Evolutionary conservation across 2,888 invertebrate species (phyloP).

Genomic region (Habrosyne pyritoides): DNA sequence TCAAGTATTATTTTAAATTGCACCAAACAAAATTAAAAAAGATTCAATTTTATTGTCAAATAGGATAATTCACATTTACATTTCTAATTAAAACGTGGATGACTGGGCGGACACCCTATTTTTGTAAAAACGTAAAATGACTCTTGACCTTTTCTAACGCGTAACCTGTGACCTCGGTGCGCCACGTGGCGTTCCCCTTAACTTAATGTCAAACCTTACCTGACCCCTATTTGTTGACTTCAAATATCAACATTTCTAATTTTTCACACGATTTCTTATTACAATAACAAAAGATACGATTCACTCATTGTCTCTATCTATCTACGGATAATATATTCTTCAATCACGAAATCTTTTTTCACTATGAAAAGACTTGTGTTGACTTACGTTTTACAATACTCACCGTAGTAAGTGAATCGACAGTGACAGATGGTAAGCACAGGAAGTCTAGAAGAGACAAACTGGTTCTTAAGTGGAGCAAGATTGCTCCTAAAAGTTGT

Average conservation of each 20-base stretch:
- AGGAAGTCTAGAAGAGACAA: no score
- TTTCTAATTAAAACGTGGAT: conserved; percentile 38
- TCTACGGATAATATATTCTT: background rate
- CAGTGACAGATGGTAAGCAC: no score
- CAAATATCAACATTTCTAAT: conserved; percentile 47
- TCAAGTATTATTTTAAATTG: background rate
- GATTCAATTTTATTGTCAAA: background rate
- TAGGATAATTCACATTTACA: conserved; percentile 2
- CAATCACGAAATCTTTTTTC: background rate
- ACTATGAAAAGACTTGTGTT: background rate
- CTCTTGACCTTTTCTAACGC: conserved; percentile 59
- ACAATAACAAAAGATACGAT: background rate
- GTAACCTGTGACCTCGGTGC: conserved; percentile 74
- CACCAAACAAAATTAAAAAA: background rate
- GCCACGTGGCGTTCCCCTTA: conserved; percentile 44
- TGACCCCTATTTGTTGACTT: conserved; percentile 54
- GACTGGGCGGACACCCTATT: conserved; percentile 44
- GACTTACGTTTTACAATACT: no score
- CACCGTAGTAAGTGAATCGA: no score
- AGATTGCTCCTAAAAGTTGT: no score
- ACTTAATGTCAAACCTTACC: conserved; percentile 38
- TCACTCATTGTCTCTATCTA: background rate
- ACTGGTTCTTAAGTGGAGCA: no score
- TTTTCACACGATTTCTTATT: conserved; percentile 47
- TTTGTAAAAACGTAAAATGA: conserved; percentile 39